Evolutionary conservation across 2,797 vertebrate species (phyloP), one percentile per base, ranked within the genome.

Genomic region (Sebastes nivosus): DNA sequence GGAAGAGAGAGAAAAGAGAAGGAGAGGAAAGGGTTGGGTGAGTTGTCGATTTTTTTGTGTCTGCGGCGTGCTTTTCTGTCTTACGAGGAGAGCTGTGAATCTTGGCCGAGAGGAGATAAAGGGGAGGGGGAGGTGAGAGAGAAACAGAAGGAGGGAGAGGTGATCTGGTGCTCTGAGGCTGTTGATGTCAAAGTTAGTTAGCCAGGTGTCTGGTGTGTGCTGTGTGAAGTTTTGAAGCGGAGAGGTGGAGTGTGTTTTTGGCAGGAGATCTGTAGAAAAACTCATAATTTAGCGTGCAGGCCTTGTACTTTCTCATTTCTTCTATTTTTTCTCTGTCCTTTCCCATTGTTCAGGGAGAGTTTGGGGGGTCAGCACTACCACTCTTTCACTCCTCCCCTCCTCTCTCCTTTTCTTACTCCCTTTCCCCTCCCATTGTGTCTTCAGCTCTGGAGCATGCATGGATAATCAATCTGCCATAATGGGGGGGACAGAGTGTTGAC

Each of bases 1-100:
- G 88, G 79, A 73, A 90, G 83, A 88, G 83, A 88, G 75, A 81
- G 70, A 75, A 82, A 42, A 42, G 80, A 86, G 84, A 67, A 92
- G 88, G 79, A 91, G 88, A 87, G 89, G 81, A 90, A 80, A 91
- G 92, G 88, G 87, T 88, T 94, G 89, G 95, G 95, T 96, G 90
- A 96, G 95, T 96, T 83, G 81, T 83, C 75, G 78, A 42, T 91
- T 82, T 86, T 77, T 12, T 77, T 13, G 32, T 80, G 80, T 87
- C 83, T 82, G 80, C 64, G 14, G 72, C 88, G 27, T 82, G 71
- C 70, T 80, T 84, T 77, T 81, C 63, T 80, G 64, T 79, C n/a
- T 61, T 30, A 27, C 27, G 16, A 52, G 36, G 6, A 75, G 57
- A 75, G 57, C 34, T 74, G 64, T 61, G 29, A 55, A 30, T 58